These are phyloP conservation scores for Protosalanx chinensis DNA, from an alignment of 2,797 vertebrate genomes.

Conservation along the genomic window DNA sequence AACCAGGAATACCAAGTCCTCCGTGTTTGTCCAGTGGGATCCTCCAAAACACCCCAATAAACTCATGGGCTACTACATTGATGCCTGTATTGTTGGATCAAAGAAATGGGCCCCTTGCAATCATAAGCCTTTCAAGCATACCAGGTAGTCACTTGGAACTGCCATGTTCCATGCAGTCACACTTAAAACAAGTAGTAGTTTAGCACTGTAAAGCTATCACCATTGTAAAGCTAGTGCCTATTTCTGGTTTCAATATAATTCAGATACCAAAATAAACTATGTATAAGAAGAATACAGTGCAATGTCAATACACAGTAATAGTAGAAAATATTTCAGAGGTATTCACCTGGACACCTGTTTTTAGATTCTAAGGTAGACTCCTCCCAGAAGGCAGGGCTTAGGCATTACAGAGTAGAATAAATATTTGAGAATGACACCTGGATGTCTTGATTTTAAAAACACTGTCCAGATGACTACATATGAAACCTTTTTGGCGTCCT, in stretches of 20 bases:
- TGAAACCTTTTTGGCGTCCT: too few species aligned
- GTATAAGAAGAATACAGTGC: not conserved
- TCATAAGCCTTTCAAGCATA: conserved; percentile 90
- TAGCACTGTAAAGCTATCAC: not conserved
- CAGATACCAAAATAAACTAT: not conserved
- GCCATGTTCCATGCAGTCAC: not conserved
- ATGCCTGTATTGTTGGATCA: conserved; percentile 80
- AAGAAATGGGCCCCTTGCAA: conserved; percentile 88
- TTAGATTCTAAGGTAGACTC: too few species aligned
- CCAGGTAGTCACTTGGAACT: conserved; percentile 67
- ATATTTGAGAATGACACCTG: too few species aligned
- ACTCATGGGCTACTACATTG: conserved; percentile 93
- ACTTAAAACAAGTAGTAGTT: not conserved
- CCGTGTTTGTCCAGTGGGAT: conserved; percentile 93
- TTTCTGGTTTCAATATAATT: not conserved
- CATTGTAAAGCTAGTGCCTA: not conserved
- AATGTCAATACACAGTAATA: not conserved
- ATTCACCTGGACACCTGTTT: too few species aligned
- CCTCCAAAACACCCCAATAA: conserved; percentile 76
- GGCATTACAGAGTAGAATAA: too few species aligned
- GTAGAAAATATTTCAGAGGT: too few species aligned
- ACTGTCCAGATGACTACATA: too few species aligned
- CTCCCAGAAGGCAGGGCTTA: too few species aligned
- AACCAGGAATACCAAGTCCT: conserved; percentile 89
- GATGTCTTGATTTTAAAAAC: too few species aligned